A percentile compares a stretch with the other conserved stretches of the same genome.
Evolutionary conservation across 1,140 invertebrate genomes (phyloP).

Genomic region (Trichoplusia ni): DNA sequence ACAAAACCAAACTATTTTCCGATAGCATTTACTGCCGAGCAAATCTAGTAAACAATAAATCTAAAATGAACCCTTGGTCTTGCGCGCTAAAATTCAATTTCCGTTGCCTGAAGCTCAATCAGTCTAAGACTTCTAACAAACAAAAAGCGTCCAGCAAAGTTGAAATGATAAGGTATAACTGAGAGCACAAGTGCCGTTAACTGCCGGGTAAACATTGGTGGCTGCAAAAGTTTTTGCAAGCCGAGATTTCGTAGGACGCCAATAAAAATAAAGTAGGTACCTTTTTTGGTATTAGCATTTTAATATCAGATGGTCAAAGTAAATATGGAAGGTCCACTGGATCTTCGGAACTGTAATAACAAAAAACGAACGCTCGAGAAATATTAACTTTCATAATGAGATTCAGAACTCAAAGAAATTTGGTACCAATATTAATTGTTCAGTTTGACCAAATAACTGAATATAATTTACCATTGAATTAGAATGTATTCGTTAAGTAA

Average conservation of each 20-base stretch:
- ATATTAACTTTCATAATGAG: constrained; percentile 5
- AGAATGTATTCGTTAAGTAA: too few species aligned
- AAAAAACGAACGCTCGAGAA: neutral
- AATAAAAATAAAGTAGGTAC: constrained; percentile 18
- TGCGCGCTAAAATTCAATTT: neutral
- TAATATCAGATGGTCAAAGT: constrained; percentile 11
- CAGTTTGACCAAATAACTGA: too few species aligned
- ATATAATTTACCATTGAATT: too few species aligned
- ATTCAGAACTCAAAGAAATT: neutral
- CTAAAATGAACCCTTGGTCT: neutral
- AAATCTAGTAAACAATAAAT: neutral
- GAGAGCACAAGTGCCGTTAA: constrained; percentile 11
- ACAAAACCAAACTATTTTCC: constrained; percentile 1
- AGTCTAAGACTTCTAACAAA: neutral
- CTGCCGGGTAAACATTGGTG: constrained; percentile 7
- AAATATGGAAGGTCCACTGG: neutral
- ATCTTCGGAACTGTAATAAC: neutral
- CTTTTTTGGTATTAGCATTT: constrained; percentile 6
- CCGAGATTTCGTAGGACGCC: neutral
- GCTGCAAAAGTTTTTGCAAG: constrained; percentile 18
- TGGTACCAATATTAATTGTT: neutral
- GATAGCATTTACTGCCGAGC: constrained; percentile 12
- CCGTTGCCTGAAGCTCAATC: neutral
- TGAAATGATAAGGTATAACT: constrained; percentile 25
- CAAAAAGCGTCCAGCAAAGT: constrained; percentile 13